Conservation (phyloP, 2,888 invertebrate genomes). For the Apantesis nais region DNA sequence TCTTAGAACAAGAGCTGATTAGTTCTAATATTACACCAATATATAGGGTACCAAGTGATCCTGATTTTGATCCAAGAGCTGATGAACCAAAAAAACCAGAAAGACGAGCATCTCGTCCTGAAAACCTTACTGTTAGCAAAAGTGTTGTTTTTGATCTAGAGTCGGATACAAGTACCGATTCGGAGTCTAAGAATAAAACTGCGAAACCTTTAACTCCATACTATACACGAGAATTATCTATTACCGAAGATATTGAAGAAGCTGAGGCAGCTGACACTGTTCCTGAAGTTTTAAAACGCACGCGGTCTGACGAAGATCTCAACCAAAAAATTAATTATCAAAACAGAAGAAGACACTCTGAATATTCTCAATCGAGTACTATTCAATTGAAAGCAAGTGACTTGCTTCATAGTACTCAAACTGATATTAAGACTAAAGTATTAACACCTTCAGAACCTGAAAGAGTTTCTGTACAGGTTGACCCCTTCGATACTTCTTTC, state of each 20-base stretch:
- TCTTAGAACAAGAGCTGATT: slow-evolving; percentile 91
- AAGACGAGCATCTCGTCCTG: slow-evolving; percentile 88
- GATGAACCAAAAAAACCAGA: slow-evolving; percentile 82
- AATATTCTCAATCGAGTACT: slow-evolving; percentile 66
- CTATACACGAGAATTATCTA: slow-evolving; percentile 88
- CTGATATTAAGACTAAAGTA: slow-evolving; percentile 85
- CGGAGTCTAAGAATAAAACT: slow-evolving; percentile 87
- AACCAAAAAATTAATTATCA: slow-evolving; percentile 78
- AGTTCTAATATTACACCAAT: slow-evolving; percentile 70
- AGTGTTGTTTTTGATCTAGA: slow-evolving; percentile 84
- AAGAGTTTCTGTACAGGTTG: slow-evolving; percentile 82
- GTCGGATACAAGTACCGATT: slow-evolving; percentile 69
- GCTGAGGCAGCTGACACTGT: slow-evolving; percentile 89
- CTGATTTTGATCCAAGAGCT: slow-evolving; percentile 93
- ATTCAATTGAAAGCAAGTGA: slow-evolving; percentile 65
- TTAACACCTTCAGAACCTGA: slow-evolving; percentile 82
- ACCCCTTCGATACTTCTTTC: slow-evolving; percentile 96
- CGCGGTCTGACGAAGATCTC: slow-evolving; percentile 88
- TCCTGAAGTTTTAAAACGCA: slow-evolving; percentile 82
- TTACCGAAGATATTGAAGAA: slow-evolving; percentile 84
- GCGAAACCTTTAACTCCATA: slow-evolving; percentile 93
- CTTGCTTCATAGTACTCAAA: slow-evolving; percentile 67
- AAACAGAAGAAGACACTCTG: slow-evolving; percentile 82
- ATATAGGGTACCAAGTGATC: slow-evolving; percentile 87
- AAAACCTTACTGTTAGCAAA: slow-evolving; percentile 83